Evolutionary conservation across 2,113 vertebrate genomes (phyloP).

Genomic region (Cygnus atratus): DNA sequence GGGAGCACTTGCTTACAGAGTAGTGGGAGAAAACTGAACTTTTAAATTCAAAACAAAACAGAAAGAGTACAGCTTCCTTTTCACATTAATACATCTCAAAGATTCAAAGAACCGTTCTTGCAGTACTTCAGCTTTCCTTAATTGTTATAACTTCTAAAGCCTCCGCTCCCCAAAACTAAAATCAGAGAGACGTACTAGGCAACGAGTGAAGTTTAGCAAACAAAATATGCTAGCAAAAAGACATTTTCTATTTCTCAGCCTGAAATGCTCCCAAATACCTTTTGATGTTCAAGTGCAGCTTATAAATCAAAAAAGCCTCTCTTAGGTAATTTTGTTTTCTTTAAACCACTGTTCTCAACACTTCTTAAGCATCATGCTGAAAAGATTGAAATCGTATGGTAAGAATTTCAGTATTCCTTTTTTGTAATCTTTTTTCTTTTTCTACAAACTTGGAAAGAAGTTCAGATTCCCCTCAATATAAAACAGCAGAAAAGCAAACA

Average conservation of each 20-base stretch:
- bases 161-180: not conserved
- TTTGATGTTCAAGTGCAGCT: not conserved
- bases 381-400: not conserved
- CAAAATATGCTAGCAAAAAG: not conserved
- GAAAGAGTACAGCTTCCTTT: not conserved
- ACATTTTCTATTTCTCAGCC: not conserved
- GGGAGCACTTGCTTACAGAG: not conserved
- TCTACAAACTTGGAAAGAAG: not conserved
- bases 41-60: not conserved
- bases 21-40: not conserved
- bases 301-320: not conserved
- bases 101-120: not conserved
- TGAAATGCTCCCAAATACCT: not conserved
- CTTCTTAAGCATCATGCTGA: not conserved
- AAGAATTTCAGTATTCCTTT: not conserved
- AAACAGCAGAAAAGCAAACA: not conserved
- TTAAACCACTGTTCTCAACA: not conserved
- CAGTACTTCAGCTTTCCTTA: not conserved
- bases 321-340: not conserved
- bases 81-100: not conserved
- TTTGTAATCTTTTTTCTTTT: not conserved
- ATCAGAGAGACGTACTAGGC: not conserved
- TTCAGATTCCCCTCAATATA: not conserved
- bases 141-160: not conserved
- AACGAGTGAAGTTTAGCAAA: not conserved